Evolutionary conservation across 2,797 vertebrate species (phyloP).

Genomic region (Lophotriccus pileatus): DNA sequence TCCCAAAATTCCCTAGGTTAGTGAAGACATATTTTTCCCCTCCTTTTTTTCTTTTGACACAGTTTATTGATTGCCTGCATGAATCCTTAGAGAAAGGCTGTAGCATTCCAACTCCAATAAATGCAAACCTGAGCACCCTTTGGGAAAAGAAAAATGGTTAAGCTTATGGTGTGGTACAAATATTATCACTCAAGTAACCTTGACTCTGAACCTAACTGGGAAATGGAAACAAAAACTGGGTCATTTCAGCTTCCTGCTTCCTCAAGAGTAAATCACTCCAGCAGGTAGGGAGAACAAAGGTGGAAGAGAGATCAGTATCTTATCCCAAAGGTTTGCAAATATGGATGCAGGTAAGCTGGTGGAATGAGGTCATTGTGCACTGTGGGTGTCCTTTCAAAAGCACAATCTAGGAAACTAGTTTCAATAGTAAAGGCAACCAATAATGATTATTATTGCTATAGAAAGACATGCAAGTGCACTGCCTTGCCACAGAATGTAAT

Average conservation of each 20-base stretch:
- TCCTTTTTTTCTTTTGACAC: background rate
- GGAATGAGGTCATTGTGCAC: background rate
- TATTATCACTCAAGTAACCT: background rate
- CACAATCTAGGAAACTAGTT: background rate
- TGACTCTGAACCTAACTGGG: background rate
- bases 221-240: background rate
- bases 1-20: background rate
- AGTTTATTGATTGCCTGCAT: background rate
- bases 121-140: background rate
- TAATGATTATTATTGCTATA: background rate
- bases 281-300: background rate
- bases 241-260: background rate
- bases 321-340: background rate
- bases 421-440: background rate
- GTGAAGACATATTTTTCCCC: background rate
- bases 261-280: background rate
- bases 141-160: background rate
- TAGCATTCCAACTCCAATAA: background rate
- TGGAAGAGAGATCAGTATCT: background rate
- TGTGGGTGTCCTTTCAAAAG: accelerated
- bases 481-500: background rate
- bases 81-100: background rate
- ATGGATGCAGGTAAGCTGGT: background rate
- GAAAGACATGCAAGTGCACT: background rate
- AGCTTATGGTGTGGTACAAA: background rate